phyloP scores from a whole-genome alignment of 2,888 invertebrate species.

The Dendrolimus pini region DNA sequence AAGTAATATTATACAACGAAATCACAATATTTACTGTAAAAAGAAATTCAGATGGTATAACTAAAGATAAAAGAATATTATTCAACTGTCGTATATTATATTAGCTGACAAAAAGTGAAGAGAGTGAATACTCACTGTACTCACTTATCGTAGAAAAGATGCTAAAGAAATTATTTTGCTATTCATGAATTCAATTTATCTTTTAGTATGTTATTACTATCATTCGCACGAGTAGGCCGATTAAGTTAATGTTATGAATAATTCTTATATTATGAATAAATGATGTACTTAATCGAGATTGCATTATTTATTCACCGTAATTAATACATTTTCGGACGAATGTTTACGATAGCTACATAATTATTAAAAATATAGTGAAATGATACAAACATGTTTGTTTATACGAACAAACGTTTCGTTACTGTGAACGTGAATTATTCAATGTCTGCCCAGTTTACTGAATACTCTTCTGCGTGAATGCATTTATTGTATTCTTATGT shows the following conservation, averaged over 20 bases:
- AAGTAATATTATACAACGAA: no score
- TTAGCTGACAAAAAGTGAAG: no score
- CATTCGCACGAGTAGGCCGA: not conserved
- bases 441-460: conserved; percentile 15
- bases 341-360: not conserved
- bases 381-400: conserved; percentile 35
- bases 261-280: not conserved
- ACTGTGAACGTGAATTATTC: conserved; percentile 60
- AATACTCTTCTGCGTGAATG: no score
- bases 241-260: not conserved
- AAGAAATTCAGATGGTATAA: no score
- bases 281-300: not conserved
- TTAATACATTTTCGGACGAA: not conserved
- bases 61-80: no score
- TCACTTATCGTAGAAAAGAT: no score
- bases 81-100: no score
- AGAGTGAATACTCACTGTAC: no score
- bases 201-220: not conserved
- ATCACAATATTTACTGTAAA: no score
- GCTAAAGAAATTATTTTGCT: not conserved
- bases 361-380: not conserved
- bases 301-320: not conserved
- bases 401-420: conserved; percentile 59
- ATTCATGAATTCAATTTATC: not conserved
- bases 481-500: no score